phyloP scores from a whole-genome alignment of 2,113 vertebrate species.

The Choloepus hoffmanni region DNA sequence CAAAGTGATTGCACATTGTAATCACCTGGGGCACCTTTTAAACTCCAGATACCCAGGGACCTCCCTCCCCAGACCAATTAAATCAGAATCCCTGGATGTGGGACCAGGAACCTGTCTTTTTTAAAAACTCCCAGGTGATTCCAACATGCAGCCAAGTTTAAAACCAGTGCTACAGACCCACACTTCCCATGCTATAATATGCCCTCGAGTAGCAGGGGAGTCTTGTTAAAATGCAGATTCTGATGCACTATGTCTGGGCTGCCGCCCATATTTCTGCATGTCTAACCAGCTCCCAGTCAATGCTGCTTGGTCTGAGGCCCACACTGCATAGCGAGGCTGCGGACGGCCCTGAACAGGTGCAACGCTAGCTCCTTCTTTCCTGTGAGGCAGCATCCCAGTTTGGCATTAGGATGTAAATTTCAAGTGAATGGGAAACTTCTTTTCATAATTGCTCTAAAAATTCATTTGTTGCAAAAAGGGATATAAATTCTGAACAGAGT shows the following conservation, averaged over 20 bases:
- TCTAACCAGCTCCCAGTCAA: neutral
- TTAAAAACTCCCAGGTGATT: neutral
- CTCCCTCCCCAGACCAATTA: neutral
- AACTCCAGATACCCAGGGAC: neutral
- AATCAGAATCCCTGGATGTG: neutral
- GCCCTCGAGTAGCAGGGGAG: too few species aligned
- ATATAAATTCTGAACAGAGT: conserved; percentile 43
- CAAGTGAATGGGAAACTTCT: conserved; percentile 5
- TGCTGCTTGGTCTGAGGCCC: neutral
- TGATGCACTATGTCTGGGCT: too few species aligned
- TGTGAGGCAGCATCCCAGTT: neutral
- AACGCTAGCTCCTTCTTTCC: neutral
- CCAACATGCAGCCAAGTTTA: too few species aligned
- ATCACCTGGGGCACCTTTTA: neutral
- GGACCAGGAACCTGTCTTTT: neutral
- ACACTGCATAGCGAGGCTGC: accelerated
- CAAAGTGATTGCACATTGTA: neutral
- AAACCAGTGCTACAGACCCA: accelerated
- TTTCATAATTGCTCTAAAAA: conserved; percentile 50
- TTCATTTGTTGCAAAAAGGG: conserved; percentile 30
- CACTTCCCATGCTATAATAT: neutral
- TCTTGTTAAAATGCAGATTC: neutral
- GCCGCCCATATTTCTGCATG: neutral
- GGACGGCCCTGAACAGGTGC: too few species aligned
- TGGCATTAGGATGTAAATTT: neutral